Evolutionary conservation across 2,113 vertebrate species (phyloP).

Genomic region (Passer montanus): DNA sequence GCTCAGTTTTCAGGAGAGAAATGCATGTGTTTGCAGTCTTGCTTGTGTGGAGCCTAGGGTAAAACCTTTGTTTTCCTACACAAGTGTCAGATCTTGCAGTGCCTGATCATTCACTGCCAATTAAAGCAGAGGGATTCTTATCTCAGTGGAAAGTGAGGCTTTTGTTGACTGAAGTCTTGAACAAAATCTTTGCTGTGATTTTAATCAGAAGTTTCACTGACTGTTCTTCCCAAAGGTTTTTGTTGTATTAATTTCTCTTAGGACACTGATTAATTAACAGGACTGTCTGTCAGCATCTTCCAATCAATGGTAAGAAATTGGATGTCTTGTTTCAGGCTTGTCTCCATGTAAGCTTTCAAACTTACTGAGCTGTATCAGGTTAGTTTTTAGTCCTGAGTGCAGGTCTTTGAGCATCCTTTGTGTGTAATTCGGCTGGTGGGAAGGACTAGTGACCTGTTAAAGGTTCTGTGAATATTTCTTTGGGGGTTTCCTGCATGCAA

Average conservation of each 20-base stretch:
- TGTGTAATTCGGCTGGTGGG: neutral
- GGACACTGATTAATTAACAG: neutral
- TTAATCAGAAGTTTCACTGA: neutral
- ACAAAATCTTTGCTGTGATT: neutral
- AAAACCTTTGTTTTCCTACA: neutral
- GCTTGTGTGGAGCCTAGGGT: neutral
- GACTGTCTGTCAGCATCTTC: neutral
- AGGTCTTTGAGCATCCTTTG: neutral
- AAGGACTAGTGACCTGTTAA: neutral
- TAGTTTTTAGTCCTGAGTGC: neutral
- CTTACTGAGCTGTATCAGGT: neutral
- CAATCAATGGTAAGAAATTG: neutral
- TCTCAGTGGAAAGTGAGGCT: neutral
- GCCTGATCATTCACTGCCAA: neutral
- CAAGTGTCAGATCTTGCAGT: neutral
- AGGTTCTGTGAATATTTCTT: accelerated
- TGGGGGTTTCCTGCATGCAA: neutral
- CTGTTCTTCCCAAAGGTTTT: neutral
- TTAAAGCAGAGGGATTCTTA: neutral
- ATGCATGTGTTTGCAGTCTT: neutral
- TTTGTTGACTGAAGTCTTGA: neutral
- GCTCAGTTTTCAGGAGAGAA: neutral
- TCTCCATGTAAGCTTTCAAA: neutral
- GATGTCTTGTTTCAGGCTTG: neutral
- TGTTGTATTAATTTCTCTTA: neutral